Conservation (phyloP, 2,797 vertebrate species). For the Dromococcyx pavoninus region DNA sequence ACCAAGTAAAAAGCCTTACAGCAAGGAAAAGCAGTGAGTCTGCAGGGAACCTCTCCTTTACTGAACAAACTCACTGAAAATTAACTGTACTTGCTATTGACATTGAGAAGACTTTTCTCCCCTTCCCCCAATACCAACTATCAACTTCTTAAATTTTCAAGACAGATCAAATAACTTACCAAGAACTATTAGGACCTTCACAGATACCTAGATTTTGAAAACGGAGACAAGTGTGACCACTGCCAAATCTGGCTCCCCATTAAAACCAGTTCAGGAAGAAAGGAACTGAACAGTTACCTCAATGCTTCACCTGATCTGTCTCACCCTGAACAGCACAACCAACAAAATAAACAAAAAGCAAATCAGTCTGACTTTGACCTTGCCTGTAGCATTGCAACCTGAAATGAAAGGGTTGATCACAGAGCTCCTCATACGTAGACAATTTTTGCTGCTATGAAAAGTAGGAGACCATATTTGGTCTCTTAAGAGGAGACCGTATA, state of each 20-base stretch:
- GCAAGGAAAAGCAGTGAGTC: neutral
- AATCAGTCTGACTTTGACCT: neutral
- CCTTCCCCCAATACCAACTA: neutral
- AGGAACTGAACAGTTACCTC: neutral
- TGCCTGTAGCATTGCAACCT: neutral
- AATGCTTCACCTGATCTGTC: neutral
- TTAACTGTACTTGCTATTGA: accelerated
- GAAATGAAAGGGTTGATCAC: neutral
- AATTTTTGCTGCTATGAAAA: neutral
- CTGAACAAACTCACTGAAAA: neutral
- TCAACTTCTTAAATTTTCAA: neutral
- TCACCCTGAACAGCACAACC: neutral
- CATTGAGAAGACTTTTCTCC: neutral
- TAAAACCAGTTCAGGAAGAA: neutral
- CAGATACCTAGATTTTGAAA: neutral
- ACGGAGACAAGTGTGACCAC: neutral
- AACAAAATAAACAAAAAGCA: neutral
- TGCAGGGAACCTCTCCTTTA: neutral
- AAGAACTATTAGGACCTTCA: neutral
- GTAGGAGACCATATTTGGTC: neutral
- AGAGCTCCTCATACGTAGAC: neutral
- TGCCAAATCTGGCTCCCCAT: neutral
- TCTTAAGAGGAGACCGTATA: neutral
- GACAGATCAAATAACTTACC: neutral
- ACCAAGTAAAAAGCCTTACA: neutral